Evolutionary conservation across 1,140 invertebrate genomes (phyloP).

Genomic region (Habropoda laboriosa): DNA sequence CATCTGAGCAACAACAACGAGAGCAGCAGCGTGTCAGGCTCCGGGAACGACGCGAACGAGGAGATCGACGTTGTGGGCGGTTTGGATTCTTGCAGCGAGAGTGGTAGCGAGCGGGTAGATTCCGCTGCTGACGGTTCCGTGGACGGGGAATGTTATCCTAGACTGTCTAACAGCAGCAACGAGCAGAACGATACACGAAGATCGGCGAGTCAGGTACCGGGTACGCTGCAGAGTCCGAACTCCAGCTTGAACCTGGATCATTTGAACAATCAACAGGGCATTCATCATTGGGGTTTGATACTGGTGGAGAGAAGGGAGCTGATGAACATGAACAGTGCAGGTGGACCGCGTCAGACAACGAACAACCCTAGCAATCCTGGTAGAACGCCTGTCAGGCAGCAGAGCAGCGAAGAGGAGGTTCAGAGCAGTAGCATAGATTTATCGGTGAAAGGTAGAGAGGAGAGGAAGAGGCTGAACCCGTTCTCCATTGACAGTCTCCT

Average conservation of each 20-base stretch:
- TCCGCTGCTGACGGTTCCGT: conserved; percentile 85
- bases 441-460: conserved; percentile 81
- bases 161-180: conserved; percentile 49
- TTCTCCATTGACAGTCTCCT: conserved; percentile 93
- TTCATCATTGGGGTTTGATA: conserved; percentile 79
- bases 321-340: conserved; percentile 64
- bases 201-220: conserved; percentile 36
- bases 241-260: conserved; percentile 68
- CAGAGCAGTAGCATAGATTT: conserved; percentile 80
- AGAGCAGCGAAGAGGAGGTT: conserved; percentile 79
- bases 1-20: conserved; percentile 83
- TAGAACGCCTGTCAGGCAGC: conserved; percentile 56
- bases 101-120: conserved; percentile 84
- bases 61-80: conserved; percentile 91
- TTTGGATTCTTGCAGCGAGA: conserved; percentile 83
- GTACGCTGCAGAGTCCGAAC: conserved; percentile 53
- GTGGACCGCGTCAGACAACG: conserved; percentile 34
- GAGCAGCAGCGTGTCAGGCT: conserved; percentile 85
- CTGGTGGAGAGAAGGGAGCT: conserved; percentile 77
- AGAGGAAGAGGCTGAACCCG: conserved; percentile 86
- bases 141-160: conserved; percentile 79
- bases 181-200: conserved; percentile 56
- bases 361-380: conserved; percentile 64
- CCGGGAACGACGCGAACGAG: conserved; percentile 87
- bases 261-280: conserved; percentile 78